Evolutionary conservation across 2,888 invertebrate species (phyloP), one percentile per base, ranked within the genome.

Genomic region (Ornithoptera alexandrae): DNA sequence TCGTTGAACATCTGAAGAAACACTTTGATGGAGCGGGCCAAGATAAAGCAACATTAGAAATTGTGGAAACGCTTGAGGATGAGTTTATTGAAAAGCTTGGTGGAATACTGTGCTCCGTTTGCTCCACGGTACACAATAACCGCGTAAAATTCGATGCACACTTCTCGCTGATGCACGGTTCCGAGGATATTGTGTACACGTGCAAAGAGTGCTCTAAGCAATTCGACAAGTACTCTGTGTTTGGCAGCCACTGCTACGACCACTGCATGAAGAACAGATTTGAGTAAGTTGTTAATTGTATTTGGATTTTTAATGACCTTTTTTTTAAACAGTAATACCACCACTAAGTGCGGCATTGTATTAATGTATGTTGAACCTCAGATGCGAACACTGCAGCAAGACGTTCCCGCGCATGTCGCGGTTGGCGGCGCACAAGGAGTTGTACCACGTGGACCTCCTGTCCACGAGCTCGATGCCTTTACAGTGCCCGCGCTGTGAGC

Each of bases 131-230:
- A 17, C 93, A 89, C 77, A 90, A 92, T 68, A 90, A 89, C 74
- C 88, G 90, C 77, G 76, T 83, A 0, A 93, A 93, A 67, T 93
- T 94, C 76, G 93, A 94, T 74, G 83, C 84, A 39, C 94, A 94
- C 76, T 94, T 93, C 76, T 75, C 82, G 2, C 80, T 83, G 24
- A 84, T 87, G 62, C 94, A 94, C 42, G 77, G 78, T 0, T 84
- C 83, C 22, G 79, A 82, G 62, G 81, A 80, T 0, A 78, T 89
- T 22, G 82, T 93, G 4, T 94, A 94, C 80, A 89, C 93, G 4
- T 94, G 94, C 78, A 93, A 93, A 63, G 91, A 93, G 74, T 94
- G 94, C 77, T 88, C 90, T 69, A 93, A 93, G 75, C 86, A 90
- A 69, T 92, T 89, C 76, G 89, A 92, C 24, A 93, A 93, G 74